Conservation (phyloP, 2,797 vertebrate genomes). For the Percopsis omiscomaycus region DNA sequence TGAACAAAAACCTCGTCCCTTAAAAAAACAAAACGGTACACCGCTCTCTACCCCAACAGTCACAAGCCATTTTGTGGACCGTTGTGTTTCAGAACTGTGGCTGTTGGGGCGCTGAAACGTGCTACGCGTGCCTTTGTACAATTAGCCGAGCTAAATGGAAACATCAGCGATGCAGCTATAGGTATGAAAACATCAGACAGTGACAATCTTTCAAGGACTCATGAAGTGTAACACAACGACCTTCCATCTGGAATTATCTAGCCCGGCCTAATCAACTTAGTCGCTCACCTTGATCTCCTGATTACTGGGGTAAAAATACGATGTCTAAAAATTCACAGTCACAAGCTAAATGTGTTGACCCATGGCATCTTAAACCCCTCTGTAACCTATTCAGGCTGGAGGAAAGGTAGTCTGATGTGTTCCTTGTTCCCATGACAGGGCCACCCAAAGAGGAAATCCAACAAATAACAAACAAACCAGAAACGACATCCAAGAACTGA, state of each 20-base stretch:
- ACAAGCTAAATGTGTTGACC: conserved; percentile 8
- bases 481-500: conserved; percentile 10
- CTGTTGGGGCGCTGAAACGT: too few species aligned
- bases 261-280: conserved; percentile 41
- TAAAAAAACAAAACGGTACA: too few species aligned
- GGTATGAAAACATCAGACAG: conserved; percentile 17
- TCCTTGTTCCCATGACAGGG: not conserved
- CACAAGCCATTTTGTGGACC: too few species aligned
- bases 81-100: too few species aligned
- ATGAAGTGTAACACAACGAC: not conserved
- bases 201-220: conserved; percentile 9
- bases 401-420: conserved; percentile 13
- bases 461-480: conserved; percentile 24
- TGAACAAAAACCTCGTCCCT: too few species aligned
- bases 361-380: not conserved
- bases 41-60: too few species aligned
- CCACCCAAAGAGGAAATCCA: conserved; percentile 15
- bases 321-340: conserved; percentile 15
- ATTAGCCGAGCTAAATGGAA: conserved; percentile 4
- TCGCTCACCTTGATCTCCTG: conserved; percentile 10
- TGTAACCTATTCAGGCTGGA: conserved; percentile 6
- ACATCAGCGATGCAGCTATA: not conserved
- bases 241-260: conserved; percentile 29
- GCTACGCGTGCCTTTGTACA: not conserved
- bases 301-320: conserved; percentile 38